A percentile compares a stretch with the other conserved stretches of the same genome.
These are phyloP conservation scores for Aix galericulata DNA, from an alignment of 2,113 vertebrate species.

Conservation along the genomic window DNA sequence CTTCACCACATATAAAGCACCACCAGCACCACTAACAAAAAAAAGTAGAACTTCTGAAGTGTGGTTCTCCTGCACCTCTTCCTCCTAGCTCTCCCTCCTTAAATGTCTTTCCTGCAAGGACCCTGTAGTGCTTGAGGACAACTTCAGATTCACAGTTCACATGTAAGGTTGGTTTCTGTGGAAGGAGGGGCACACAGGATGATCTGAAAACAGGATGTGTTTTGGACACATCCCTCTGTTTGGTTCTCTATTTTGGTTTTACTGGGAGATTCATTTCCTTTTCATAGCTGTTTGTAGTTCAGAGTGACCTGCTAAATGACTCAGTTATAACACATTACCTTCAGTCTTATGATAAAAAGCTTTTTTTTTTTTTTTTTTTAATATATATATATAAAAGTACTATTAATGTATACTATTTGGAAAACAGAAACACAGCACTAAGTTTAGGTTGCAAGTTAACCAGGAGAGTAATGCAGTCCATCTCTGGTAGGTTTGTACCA, in stretches of 20 bases:
- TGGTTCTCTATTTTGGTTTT: slow-evolving; percentile 63
- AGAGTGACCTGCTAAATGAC: not conserved
- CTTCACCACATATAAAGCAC: not conserved
- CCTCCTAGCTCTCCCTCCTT: not conserved
- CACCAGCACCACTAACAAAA: not conserved
- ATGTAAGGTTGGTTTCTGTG: not conserved
- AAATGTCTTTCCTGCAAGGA: not conserved
- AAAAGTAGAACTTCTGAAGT: not conserved
- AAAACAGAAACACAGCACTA: not conserved
- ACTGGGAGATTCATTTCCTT: slow-evolving; percentile 59
- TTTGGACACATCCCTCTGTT: slow-evolving; percentile 26
- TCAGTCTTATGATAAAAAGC: not conserved
- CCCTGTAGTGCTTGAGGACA: not conserved
- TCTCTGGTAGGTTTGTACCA: not conserved
- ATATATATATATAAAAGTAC: too few species aligned
- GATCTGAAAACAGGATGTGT: slow-evolving; percentile 66
- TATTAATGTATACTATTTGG: not conserved
- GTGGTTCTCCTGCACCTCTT: not conserved
- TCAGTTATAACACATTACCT: not conserved
- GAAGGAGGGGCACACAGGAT: slow-evolving; percentile 9
- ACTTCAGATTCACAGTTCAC: not conserved
- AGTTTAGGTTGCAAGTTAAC: not conserved
- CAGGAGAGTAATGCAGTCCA: not conserved
- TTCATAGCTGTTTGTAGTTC: not conserved
- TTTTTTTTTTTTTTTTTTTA: not conserved